Evolutionary conservation across 1,140 invertebrate species (phyloP).

Genomic region (Dreissena rostriformis): DNA sequence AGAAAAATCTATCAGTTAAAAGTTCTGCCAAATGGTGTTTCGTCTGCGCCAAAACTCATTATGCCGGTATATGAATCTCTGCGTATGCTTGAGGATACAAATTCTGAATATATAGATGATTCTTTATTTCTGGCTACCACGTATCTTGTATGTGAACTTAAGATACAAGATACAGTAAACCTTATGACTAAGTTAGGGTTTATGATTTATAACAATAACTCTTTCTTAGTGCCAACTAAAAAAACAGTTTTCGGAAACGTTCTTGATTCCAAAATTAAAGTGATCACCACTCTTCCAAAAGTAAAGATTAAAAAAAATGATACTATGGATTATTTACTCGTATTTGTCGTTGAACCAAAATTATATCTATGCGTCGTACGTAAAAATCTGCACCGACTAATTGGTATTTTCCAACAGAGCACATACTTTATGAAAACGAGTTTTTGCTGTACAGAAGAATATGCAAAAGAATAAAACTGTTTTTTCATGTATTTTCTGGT

Average conservation of each 20-base stretch:
- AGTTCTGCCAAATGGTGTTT: conserved; percentile 11
- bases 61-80: conserved; percentile 49
- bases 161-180: conserved; percentile 44
- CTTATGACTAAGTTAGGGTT: conserved; percentile 40
- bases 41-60: conserved; percentile 18
- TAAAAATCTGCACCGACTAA: too few relatives aligned
- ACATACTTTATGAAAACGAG: too few relatives aligned
- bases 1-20: conserved; percentile 38
- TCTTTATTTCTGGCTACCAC: conserved; percentile 27
- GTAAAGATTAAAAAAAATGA: conserved; percentile 40
- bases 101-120: conserved; percentile 34
- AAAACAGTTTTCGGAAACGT: conserved; percentile 51
- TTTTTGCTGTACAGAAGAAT: too few relatives aligned
- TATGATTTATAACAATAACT: conserved; percentile 54
- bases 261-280: conserved; percentile 52
- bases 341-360: too few relatives aligned
- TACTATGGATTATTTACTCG: too few relatives aligned
- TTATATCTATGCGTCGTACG: too few relatives aligned
- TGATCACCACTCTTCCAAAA: conserved; percentile 31
- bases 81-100: conserved; percentile 23
- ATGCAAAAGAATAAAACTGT: too few relatives aligned
- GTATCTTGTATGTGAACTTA: conserved; percentile 39
- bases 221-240: conserved; percentile 44
- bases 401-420: too few relatives aligned
- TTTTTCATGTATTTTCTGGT: too few relatives aligned